Percentiles rank a stretch among this genome's conserved stretches.
phyloP scores from a whole-genome alignment of 2,113 vertebrate genomes.

The Passer domesticus region DNA sequence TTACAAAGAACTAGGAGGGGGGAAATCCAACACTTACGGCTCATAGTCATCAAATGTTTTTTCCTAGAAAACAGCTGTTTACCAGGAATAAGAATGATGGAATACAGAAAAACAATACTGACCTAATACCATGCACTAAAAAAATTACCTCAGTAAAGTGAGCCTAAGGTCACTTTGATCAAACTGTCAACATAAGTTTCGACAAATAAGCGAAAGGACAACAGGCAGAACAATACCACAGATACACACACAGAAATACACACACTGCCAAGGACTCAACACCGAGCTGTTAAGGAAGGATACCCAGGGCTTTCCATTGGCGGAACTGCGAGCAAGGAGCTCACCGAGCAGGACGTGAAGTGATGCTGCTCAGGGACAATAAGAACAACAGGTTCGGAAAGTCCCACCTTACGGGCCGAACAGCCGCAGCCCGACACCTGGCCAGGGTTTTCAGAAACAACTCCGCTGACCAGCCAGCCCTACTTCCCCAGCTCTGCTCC shows the following conservation, averaged over 20 bases:
- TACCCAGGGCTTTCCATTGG: neutral
- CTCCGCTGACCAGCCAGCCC: neutral
- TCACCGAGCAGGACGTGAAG: neutral
- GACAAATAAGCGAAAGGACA: neutral
- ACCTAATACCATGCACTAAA: neutral
- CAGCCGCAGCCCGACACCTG: neutral
- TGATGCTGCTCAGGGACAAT: neutral
- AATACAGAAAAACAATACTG: neutral
- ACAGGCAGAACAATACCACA: neutral
- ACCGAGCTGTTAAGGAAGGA: neutral
- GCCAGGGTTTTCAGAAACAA: neutral
- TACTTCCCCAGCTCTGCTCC: neutral
- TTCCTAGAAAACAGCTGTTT: neutral
- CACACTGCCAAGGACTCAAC: neutral
- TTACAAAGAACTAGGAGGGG: neutral
- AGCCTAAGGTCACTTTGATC: neutral
- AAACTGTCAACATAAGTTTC: neutral
- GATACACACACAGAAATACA: neutral
- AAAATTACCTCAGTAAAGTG: neutral
- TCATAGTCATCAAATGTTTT: neutral
- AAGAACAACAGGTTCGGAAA: neutral
- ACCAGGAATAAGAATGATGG: neutral
- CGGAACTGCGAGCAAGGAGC: neutral
- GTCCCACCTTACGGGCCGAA: neutral
- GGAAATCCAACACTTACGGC: neutral